Base-by-base conservation (phyloP, 2,797 vertebrate genomes). In the Myiotriccus ornatus region DNA sequence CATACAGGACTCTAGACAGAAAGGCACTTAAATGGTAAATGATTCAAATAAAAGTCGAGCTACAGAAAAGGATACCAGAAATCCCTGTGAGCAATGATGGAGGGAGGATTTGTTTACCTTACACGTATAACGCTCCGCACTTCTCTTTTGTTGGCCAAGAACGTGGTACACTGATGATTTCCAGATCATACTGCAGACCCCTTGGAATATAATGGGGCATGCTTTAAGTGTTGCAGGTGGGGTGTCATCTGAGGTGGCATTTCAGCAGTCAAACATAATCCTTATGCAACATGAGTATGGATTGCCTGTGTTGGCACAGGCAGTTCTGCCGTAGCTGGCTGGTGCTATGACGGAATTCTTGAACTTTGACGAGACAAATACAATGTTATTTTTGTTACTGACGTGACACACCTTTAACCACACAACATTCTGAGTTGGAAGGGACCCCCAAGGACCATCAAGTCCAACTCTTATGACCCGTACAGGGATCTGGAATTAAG, bases 1-100 rank as follows among this genome's bases (percentile, higher is more conserved):
- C 37, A 28, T 74, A 53, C 1, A 76, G 89, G 71, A 71, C 90
- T 94, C 30, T 76, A 88, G 73, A 68, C 84, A 91, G 90, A 89
- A 76, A 53, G 93, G 49, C 59, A 49, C 85, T 91, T 77, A 76
- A 95, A 80, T 63, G 49, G 53, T 71, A 67, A 94, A 90, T 81
- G 75, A 56, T 90, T 97, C 90, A 94, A 94, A 91, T 85, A 32
- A 57, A 84, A 82, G 52, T 78, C 73, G 69, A 94, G 63, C 90
- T 93, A 60, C 71, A 75, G 90, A 69, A 64, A 92, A 80, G 74
- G 41, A 60, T 84, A 91, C 80, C 81, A 84, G 86, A 84, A 91
- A 94, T 96, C 89, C 67, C 9, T 70, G n/a, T 76, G 92, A 97
- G 55, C 80, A 87, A 8, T 0, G 41, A 62, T 23, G 75, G 76